phyloP scores from a whole-genome alignment of 2,797 vertebrate species.

The Numenius phaeopus region DNA sequence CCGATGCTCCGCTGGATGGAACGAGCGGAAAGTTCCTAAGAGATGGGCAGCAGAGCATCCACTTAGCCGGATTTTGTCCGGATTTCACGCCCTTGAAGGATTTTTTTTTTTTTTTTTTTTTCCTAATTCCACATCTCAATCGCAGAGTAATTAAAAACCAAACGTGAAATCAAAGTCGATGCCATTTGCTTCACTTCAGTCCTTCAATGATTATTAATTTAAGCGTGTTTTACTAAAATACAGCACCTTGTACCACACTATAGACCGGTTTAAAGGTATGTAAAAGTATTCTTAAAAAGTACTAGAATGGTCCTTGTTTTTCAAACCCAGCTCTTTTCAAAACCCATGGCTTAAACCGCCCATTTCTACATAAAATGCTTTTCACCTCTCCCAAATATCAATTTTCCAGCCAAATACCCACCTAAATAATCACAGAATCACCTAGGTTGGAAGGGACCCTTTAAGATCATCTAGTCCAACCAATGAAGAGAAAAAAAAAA shows the following conservation, averaged over 20 bases:
- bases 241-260: background rate
- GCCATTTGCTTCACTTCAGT: background rate
- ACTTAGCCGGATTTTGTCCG: accelerated
- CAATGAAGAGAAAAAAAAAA: no score
- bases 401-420: background rate
- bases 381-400: background rate
- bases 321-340: background rate
- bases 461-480: no score
- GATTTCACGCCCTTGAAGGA: background rate
- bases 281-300: background rate
- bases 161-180: background rate
- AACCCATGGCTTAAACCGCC: background rate
- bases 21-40: background rate
- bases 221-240: accelerated
- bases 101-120: background rate
- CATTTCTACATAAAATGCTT: background rate
- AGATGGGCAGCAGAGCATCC: background rate
- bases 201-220: background rate
- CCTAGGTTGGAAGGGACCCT: no score
- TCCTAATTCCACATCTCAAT: background rate
- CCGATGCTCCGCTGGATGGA: accelerated
- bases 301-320: accelerated
- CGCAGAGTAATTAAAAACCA: background rate
- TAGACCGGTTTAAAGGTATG: accelerated
- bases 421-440: no score